Evolutionary conservation across 2,797 vertebrate species (phyloP).

Genomic region (Tadarida brasiliensis): DNA sequence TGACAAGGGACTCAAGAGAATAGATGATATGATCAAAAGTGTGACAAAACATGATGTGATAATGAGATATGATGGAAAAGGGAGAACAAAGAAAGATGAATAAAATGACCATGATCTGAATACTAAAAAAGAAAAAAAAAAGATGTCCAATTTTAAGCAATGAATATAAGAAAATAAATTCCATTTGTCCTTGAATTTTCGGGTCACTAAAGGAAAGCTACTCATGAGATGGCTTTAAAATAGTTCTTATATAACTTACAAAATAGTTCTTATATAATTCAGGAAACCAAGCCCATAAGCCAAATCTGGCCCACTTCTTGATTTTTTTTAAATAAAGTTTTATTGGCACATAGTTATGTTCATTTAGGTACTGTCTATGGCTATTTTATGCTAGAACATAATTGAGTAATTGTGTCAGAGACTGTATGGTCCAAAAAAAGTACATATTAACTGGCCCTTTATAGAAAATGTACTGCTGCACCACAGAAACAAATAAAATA

Average conservation of each 20-base stretch:
- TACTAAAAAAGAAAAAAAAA: constrained; percentile 19
- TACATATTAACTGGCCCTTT: not conserved
- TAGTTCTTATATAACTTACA: not conserved
- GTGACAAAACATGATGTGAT: not conserved
- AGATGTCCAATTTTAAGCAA: not conserved
- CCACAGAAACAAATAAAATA: not conserved
- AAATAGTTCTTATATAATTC: not conserved
- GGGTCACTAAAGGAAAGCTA: not conserved
- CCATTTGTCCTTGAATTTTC: not conserved
- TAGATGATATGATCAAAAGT: not conserved
- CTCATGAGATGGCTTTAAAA: not conserved
- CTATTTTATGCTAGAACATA: not conserved
- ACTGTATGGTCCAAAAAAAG: not conserved
- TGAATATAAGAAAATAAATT: not conserved
- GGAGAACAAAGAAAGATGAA: not conserved
- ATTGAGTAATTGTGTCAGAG: not conserved
- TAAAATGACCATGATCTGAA: not conserved
- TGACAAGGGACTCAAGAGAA: not conserved
- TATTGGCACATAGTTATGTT: not conserved
- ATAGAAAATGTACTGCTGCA: not conserved
- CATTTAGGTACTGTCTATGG: not conserved
- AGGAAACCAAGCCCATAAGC: not conserved
- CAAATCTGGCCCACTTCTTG: not conserved
- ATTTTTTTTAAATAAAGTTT: not conserved
- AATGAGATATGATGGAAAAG: not conserved